Evolutionary conservation across 2,797 vertebrate species (phyloP).

Genomic region (Morus bassanus): DNA sequence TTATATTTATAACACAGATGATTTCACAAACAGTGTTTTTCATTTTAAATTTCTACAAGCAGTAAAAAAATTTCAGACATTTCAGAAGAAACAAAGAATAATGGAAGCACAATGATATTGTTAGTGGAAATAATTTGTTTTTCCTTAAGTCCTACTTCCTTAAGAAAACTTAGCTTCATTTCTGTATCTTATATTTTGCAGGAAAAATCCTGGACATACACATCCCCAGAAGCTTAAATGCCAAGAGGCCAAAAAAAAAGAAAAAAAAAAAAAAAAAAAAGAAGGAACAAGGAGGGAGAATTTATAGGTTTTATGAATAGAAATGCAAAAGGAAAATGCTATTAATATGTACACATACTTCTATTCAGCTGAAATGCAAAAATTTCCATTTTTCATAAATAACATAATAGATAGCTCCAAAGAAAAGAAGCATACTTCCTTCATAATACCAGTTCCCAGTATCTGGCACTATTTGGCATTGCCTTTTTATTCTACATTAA

Average conservation of each 20-base stretch:
- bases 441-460: neutral
- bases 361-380: neutral
- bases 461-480: neutral
- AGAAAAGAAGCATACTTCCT: neutral
- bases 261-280: neutral
- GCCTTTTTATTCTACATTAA: neutral
- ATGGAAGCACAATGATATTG: neutral
- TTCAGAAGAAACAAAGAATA: neutral
- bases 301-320: neutral
- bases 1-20: neutral
- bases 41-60: neutral
- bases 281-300: neutral
- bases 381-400: neutral
- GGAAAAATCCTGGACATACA: neutral
- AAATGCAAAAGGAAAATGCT: neutral
- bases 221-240: neutral
- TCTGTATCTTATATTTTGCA: neutral
- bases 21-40: neutral
- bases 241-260: neutral
- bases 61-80: neutral
- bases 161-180: neutral
- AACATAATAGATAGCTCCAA: neutral
- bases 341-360: neutral
- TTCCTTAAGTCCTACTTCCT: neutral
- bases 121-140: neutral